Percentiles rank a stretch among this genome's conserved stretches.
Conservation (phyloP, 2,888 invertebrate species). For the Allygus modestus region DNA sequence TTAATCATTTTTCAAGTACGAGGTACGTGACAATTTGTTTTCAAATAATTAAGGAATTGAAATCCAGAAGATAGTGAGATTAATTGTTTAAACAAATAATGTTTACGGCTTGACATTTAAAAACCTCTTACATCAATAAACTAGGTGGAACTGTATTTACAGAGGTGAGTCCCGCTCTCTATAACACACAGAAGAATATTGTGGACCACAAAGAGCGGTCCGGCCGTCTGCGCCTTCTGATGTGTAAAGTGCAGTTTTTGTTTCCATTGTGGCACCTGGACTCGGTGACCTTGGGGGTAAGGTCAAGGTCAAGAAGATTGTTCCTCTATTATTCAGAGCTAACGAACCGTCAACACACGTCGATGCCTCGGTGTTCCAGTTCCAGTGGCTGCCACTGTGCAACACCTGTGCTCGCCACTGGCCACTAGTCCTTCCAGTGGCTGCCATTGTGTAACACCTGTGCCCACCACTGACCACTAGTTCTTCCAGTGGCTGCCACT, state of each 20-base stretch:
- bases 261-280: neutral
- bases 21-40: too few species aligned
- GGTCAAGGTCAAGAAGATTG: conserved; percentile 36
- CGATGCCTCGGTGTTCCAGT: neutral
- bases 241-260: conserved; percentile 12
- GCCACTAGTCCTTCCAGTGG: neutral
- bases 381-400: conserved; percentile 1
- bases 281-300: conserved; percentile 1
- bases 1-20: too few species aligned
- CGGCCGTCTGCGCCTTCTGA: neutral
- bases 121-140: too few species aligned
- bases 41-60: too few species aligned
- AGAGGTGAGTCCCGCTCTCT: too few species aligned
- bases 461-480: too few species aligned
- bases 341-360: conserved; percentile 34
- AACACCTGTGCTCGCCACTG: neutral
- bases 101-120: too few species aligned
- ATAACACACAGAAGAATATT: too few species aligned
- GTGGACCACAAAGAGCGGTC: too few species aligned
- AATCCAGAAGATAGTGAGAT: too few species aligned
- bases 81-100: too few species aligned
- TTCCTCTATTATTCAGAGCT: conserved; percentile 4
- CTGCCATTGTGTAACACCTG: neutral
- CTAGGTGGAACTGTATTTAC: too few species aligned
- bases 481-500: neutral